Conservation (phyloP, 2,797 vertebrate species). For the Euthynnus affinis region DNA sequence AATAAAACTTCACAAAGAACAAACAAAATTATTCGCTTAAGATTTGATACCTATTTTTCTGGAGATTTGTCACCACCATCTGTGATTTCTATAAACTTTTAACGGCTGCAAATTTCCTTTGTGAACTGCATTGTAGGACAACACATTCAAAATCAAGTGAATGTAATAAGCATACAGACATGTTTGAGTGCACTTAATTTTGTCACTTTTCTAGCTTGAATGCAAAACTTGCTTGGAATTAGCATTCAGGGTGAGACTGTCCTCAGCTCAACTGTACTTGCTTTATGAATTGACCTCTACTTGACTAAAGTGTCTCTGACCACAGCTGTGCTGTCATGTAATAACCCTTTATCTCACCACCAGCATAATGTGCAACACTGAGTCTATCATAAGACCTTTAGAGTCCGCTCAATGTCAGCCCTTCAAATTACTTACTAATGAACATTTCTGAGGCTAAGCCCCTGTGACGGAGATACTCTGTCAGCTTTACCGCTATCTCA, state of each 20-base stretch:
- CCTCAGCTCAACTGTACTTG: neutral
- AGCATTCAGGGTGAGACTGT: neutral
- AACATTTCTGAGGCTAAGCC: conserved; percentile 8
- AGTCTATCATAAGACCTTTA: conserved; percentile 35
- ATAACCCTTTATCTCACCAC: conserved; percentile 3
- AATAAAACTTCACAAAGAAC: neutral
- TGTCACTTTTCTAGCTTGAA: neutral
- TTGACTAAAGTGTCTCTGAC: neutral
- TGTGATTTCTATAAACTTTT: neutral
- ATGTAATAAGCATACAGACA: no score
- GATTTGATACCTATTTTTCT: no score
- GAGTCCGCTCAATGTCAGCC: conserved; percentile 23
- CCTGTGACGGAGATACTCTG: neutral
- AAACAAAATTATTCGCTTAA: neutral
- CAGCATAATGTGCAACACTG: conserved; percentile 17
- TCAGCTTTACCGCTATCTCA: conserved; percentile 22
- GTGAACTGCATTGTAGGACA: neutral
- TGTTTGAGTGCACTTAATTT: neutral
- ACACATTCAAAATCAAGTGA: neutral
- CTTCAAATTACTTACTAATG: conserved; percentile 27
- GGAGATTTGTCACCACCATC: neutral
- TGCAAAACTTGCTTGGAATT: neutral
- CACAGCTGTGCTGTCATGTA: neutral
- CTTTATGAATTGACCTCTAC: neutral
- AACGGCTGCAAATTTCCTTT: neutral